These are phyloP conservation scores for Heteromormyrus szaboi DNA, from an alignment of 2,797 vertebrate genomes.

Conservation along the genomic window DNA sequence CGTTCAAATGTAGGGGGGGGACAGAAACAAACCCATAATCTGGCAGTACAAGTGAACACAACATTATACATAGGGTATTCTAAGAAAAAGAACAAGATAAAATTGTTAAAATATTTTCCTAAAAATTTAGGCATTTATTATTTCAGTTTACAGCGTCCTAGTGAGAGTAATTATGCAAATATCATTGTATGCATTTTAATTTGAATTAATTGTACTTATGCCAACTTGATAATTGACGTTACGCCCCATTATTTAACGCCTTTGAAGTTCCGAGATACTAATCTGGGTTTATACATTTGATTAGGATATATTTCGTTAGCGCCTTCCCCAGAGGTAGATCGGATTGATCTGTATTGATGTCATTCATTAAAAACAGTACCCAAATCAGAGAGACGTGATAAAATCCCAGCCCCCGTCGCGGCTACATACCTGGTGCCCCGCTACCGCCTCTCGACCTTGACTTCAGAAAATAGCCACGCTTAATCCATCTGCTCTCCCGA, in stretches of 20 bases:
- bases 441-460: conserved; percentile 63
- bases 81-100: neutral
- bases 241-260: neutral
- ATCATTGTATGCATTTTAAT: neutral
- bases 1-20: neutral
- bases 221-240: neutral
- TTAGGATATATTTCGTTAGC: neutral
- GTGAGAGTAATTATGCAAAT: neutral
- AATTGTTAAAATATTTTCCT: neutral
- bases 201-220: neutral
- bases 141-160: neutral
- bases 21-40: neutral
- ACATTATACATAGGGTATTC: neutral
- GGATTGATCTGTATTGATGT: neutral
- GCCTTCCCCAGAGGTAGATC: neutral
- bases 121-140: neutral
- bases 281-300: neutral
- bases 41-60: neutral
- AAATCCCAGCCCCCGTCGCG: neutral
- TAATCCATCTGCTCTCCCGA: conserved; percentile 68
- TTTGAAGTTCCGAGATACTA: neutral
- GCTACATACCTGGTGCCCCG: conserved; percentile 67
- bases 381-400: neutral
- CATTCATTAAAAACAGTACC: neutral
- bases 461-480: conserved; percentile 47